Conservation (phyloP, 2,888 invertebrate species). For the Eupithecia subumbrata region DNA sequence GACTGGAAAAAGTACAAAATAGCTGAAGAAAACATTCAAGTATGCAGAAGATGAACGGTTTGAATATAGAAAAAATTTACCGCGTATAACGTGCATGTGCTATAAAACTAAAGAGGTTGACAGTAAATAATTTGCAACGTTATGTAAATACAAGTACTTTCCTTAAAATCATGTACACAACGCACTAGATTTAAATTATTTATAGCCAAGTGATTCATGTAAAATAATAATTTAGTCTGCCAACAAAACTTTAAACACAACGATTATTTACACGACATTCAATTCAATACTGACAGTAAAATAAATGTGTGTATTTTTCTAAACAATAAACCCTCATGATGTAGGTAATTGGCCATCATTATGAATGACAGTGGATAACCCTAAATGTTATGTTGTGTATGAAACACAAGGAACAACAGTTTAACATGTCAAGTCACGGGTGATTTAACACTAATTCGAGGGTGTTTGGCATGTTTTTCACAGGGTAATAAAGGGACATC, state of each 20-base stretch:
- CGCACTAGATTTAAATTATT: neutral
- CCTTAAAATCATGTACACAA: neutral
- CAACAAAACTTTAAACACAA: neutral
- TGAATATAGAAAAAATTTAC: no score
- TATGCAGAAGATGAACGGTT: neutral
- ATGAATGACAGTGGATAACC: constrained; percentile 63
- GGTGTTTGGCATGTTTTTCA: constrained; percentile 37
- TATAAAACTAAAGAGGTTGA: neutral
- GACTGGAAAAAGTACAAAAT: neutral
- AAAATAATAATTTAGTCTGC: neutral
- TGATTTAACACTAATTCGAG: constrained; percentile 65
- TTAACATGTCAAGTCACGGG: constrained; percentile 69
- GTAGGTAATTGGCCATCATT: constrained; percentile 57
- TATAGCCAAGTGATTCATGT: neutral
- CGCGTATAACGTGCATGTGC: no score
- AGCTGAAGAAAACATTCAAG: neutral
- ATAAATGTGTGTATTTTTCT: constrained; percentile 44
- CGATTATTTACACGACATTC: neutral
- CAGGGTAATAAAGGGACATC: constrained; percentile 50
- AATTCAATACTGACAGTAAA: constrained; percentile 14
- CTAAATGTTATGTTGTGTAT: constrained; percentile 51
- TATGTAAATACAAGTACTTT: neutral
- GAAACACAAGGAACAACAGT: constrained; percentile 60
- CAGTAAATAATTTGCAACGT: neutral
- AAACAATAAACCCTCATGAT: constrained; percentile 52